Base-by-base conservation (phyloP, 2,888 invertebrate species). In the Biston stratarius region DNA sequence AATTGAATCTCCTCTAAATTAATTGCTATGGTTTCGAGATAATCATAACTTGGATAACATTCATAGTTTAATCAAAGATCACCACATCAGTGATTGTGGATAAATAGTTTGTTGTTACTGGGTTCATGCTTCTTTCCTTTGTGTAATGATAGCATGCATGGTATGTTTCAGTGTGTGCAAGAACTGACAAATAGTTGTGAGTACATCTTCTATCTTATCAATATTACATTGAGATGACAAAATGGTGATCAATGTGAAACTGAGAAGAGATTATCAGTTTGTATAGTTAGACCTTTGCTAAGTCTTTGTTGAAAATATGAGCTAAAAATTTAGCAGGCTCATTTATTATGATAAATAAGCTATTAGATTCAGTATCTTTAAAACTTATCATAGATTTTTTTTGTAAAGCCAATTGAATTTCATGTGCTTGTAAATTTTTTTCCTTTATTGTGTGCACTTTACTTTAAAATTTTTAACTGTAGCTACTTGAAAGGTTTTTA, bases 1-100 rank as follows among this genome's bases (percentile, higher is more conserved):
- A 82, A 84, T 86, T 85, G 72, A 82, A 80, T 52, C 65, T 56
- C 58, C 81, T 77, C 79, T 77, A 71, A 77, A 76, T 57, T 61
- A 12, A 69, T 36, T 68, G 47, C 59, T 69, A 48, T 53, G 44
- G 61, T 61, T 63, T 66, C 47, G 58, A 70, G 45, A 57, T 61
- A 40, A 10, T 38, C 48, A 8, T n/a, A 56, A 49, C 15, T 61
- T 51, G 44, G 6, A 51, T 45, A 15, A 55, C 36, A 55, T 49
- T 47, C 40, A 40, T 45, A 2, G 10, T 49, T 36, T 6, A 51
- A n/a, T 11, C 11, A 40, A 33, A 56, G 40, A 56, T 47, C 36
- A 53, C 10, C 38, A 57, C 40, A 53, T 14, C 24, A 49, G 49
- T 45, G 33, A 40, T 49, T 45, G 42, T 59, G 36, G 57, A 58